A percentile compares a stretch with the other conserved stretches of the same genome.
Conservation (phyloP, 92 coral and sea anemone species). For the Isaurus tuberculatus region DNA sequence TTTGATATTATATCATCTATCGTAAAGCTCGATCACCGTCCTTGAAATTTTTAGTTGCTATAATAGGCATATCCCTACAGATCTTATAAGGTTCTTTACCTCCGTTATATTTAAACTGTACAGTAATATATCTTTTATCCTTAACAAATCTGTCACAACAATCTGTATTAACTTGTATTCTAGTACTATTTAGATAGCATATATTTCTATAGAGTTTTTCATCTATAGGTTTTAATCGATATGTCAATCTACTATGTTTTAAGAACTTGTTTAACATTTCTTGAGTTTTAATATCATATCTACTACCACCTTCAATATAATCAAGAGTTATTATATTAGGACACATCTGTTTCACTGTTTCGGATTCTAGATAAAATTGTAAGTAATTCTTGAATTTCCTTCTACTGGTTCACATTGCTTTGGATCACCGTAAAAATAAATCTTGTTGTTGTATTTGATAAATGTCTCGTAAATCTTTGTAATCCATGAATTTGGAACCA, state of each 20-base stretch:
- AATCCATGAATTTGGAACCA: conserved; percentile 58
- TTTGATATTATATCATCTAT: no score
- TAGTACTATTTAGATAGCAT: not conserved
- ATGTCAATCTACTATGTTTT: not conserved
- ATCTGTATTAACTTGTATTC: not conserved
- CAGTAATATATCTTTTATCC: not conserved
- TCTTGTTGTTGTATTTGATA: not conserved
- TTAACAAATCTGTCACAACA: not conserved
- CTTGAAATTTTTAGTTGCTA: not conserved
- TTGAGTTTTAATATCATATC: not conserved
- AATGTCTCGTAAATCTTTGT: conserved; percentile 18
- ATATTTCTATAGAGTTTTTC: not conserved
- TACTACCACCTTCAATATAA: not conserved
- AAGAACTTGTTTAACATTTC: not conserved
- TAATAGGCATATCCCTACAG: not conserved
- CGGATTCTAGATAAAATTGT: not conserved
- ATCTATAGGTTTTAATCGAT: not conserved
- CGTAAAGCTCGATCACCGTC: not conserved
- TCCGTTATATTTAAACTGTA: not conserved
- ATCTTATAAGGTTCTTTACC: not conserved
- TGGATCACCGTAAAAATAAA: not conserved
- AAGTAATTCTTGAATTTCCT: no score
- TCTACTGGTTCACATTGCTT: not conserved
- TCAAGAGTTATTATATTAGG: not conserved
- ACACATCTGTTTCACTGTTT: not conserved